Percentiles rank a stretch among this genome's conserved stretches.
phyloP scores from a whole-genome alignment of 2,797 vertebrate species.

The Halcyon badia region DNA sequence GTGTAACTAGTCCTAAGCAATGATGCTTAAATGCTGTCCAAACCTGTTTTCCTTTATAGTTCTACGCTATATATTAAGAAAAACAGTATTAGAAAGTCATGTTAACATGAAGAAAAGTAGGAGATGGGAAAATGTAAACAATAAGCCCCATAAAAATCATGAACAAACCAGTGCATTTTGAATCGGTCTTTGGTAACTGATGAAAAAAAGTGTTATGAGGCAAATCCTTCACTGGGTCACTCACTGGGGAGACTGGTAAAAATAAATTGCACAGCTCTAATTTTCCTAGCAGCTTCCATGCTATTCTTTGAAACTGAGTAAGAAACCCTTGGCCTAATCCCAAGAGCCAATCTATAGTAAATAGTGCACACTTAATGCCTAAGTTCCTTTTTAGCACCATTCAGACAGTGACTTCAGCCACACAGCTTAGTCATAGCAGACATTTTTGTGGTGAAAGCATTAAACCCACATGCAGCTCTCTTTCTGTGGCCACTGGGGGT shows the following conservation, averaged over 20 bases:
- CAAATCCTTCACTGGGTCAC: slow-evolving; percentile 82
- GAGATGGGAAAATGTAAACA: slow-evolving; percentile 67
- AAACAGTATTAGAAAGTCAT: slow-evolving; percentile 43
- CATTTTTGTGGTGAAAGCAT: slow-evolving; percentile 99
- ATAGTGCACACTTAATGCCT: slow-evolving; percentile 87
- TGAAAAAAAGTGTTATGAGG: slow-evolving; percentile 78
- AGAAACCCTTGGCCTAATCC: slow-evolving; percentile 86
- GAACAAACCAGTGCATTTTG: slow-evolving; percentile 70
- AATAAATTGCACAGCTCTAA: slow-evolving; percentile 84
- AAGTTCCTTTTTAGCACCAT: slow-evolving; percentile 89
- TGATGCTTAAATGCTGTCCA: neutral
- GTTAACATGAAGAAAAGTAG: slow-evolving; percentile 44
- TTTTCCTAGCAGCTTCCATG: slow-evolving; percentile 87
- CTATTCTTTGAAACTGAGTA: slow-evolving; percentile 88
- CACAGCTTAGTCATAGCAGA: slow-evolving; percentile 97
- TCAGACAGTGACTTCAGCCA: slow-evolving; percentile 88
- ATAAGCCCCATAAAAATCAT: slow-evolving; percentile 58
- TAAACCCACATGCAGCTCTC: slow-evolving; percentile 99
- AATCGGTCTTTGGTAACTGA: slow-evolving; percentile 78
- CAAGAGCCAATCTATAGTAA: slow-evolving; percentile 88
- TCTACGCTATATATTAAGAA: slow-evolving; percentile 48
- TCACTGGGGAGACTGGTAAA: slow-evolving; percentile 85
- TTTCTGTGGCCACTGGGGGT: slow-evolving; percentile 99
- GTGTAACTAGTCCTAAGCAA: neutral
- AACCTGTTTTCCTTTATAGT: slow-evolving; percentile 33